These are phyloP conservation scores for Cladorhizidae sp. DNA, from an alignment of 37 sponge, comb jelly and placozoan species.

Conservation along the genomic window DNA sequence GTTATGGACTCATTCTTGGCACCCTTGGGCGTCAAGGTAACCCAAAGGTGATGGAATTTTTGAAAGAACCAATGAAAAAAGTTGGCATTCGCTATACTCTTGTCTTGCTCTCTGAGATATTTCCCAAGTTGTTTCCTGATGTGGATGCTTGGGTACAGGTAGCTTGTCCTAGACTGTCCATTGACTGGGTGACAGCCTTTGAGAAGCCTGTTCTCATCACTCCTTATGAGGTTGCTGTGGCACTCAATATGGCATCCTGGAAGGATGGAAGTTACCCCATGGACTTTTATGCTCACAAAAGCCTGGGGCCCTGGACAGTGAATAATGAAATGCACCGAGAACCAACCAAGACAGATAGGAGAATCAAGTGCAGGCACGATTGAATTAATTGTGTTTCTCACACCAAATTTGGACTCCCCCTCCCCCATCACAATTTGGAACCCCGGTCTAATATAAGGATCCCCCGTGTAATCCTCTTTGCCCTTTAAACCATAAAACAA, in stretches of 20 bases:
- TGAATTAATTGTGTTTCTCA: no score
- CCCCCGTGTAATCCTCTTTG: no score
- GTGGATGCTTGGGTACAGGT: conserved; percentile 94
- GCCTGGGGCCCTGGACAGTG: conserved; percentile 92
- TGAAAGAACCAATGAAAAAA: conserved; percentile 39
- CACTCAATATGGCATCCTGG: conserved; percentile 51
- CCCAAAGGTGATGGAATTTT: conserved; percentile 60
- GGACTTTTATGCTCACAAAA: conserved; percentile 91
- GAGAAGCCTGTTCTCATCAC: conserved; percentile 83
- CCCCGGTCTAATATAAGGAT: no score
- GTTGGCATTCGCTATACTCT: conserved; percentile 49
- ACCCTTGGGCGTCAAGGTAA: conserved; percentile 94
- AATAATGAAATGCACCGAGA: conserved; percentile 35
- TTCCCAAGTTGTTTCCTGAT: conserved; percentile 74
- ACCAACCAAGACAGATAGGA: no score
- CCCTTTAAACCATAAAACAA: no score
- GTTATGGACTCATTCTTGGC: conserved; percentile 87
- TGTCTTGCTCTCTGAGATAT: conserved; percentile 90
- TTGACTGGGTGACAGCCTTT: conserved; percentile 95
- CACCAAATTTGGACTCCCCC: no score
- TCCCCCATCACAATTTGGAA: no score
- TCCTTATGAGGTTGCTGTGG: conserved; percentile 87
- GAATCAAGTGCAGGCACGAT: no score
- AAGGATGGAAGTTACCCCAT: conserved; percentile 81
- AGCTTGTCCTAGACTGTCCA: conserved; percentile 94